phyloP scores from a whole-genome alignment of 2,888 invertebrate genomes.

The Euzetes globulus region DNA sequence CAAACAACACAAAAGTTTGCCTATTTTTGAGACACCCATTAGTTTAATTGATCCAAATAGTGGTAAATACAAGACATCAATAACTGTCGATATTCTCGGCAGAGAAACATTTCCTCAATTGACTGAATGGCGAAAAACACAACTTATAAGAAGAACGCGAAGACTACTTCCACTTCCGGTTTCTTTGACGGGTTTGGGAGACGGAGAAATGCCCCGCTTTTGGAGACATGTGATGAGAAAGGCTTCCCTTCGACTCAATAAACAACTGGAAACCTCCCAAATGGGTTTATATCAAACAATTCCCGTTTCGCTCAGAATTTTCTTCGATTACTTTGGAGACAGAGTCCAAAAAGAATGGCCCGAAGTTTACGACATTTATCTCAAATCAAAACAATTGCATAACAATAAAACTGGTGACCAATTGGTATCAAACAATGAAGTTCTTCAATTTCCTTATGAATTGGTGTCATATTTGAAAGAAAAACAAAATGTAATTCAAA shows the following conservation, averaged over 20 bases:
- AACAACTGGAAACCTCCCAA: neutral
- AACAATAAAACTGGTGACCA: neutral
- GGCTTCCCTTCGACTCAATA: neutral
- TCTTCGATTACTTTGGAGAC: constrained; percentile 28
- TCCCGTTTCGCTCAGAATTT: constrained; percentile 23
- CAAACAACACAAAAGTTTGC: neutral
- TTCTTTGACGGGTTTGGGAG: constrained; percentile 36
- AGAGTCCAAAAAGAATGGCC: constrained; percentile 4
- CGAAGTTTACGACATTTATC: constrained; percentile 11
- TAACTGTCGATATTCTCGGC: constrained; percentile 32
- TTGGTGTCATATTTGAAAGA: constrained; percentile 2
- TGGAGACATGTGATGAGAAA: constrained; percentile 34
- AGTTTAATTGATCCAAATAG: neutral
- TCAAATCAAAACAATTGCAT: constrained; percentile 11
- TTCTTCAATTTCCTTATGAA: constrained; percentile 9
- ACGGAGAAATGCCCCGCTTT: constrained; percentile 32
- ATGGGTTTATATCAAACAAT: constrained; percentile 10
- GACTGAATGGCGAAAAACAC: constrained; percentile 33
- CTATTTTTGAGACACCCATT: neutral
- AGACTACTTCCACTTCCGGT: constrained; percentile 36
- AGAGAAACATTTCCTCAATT: constrained; percentile 29
- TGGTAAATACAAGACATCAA: constrained; percentile 25
- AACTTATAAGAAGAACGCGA: constrained; percentile 21
- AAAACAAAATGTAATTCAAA: neutral
- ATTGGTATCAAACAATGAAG: neutral